Conservation (phyloP, 2,888 invertebrate species). For the Lampropteryx suffumata region DNA sequence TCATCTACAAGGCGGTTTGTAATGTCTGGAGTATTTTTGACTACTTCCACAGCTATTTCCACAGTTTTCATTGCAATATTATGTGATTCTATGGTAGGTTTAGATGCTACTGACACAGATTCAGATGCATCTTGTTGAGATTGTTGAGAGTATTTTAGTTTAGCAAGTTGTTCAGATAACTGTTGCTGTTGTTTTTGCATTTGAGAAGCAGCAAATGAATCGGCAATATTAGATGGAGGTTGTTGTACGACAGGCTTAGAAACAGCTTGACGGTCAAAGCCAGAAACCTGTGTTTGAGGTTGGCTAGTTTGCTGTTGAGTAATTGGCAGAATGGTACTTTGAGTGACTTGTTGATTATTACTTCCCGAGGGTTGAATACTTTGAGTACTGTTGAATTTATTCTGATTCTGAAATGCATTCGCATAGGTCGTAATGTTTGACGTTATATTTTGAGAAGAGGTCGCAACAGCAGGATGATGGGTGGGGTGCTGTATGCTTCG, state of each 20-base stretch:
- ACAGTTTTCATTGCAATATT: constrained; percentile 46
- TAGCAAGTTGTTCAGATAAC: constrained; percentile 51
- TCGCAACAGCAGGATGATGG: constrained; percentile 23
- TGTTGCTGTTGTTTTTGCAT: constrained; percentile 47
- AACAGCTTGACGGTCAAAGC: constrained; percentile 47
- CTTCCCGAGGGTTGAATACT: constrained; percentile 42
- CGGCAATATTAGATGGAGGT: constrained; percentile 43
- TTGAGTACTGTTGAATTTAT: constrained; percentile 46
- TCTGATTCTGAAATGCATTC: constrained; percentile 43
- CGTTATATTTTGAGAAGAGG: constrained; percentile 30
- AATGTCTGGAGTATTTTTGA: constrained; percentile 46
- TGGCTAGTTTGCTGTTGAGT: constrained; percentile 45
- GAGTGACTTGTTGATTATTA: constrained; percentile 49
- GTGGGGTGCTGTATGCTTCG: constrained; percentile 35
- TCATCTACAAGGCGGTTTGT: constrained; percentile 61
- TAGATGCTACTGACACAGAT: constrained; percentile 57
- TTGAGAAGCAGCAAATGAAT: constrained; percentile 48
- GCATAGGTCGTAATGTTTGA: constrained; percentile 33
- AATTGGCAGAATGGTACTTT: constrained; percentile 40
- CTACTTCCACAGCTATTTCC: constrained; percentile 57
- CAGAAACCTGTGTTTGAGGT: constrained; percentile 43
- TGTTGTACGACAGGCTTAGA: constrained; percentile 42
- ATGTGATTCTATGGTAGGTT: constrained; percentile 59
- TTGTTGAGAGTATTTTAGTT: constrained; percentile 60
- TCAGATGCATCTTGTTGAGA: constrained; percentile 68